Evolutionary conservation across 2,113 vertebrate genomes (phyloP), one percentile per base, ranked within the genome.

Genomic region (Serilophus lunatus): DNA sequence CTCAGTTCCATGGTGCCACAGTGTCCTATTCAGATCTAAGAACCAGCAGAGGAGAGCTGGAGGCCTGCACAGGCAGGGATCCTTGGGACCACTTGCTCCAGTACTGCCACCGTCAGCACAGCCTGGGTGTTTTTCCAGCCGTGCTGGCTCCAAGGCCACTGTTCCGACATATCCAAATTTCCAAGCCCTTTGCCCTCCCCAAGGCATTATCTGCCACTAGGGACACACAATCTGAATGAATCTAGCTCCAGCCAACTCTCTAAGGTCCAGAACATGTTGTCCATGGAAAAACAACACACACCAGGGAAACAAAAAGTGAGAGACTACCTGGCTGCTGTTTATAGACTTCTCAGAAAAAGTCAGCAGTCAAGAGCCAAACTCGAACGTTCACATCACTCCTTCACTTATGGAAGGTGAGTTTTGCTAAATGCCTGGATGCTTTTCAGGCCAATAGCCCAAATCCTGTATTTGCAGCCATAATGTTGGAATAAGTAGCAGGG

Each of bases 321-420:
- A 85, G 76, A 92, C 94, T 96, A 97, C 97, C 97, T 97, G 96
- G 95, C 95, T 96, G 94, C 96, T 12, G 12, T 94, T 96, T 93
- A 93, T 72, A 97, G 94, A 65, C 90, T 93, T 96, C 95, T 96
- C 95, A 95, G 96, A 92, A 96, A 82, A 84, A 92, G 90, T 35
- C 75, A 82, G 69, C 70, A 70, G 45, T 81, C 85, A 78, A 82
- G 86, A 93, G 96, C 96, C 95, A 97, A 86, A 86, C 56, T 84
- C 2, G 10, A 91, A 88, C 82, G 19, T 84, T 96, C 81, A 63
- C 7, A 3, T 94, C 93, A 69, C 63, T 86, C 95, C 78, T 92
- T 71, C 53, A 8, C 89, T 97, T 95, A 95, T 72, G 82, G 92
- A 92, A 89, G 82, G 79, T 71, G 9, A 89, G 40, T 49, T 92